Evolutionary conservation across 2,797 vertebrate species (phyloP).

Genomic region (Tamandua tetradactyla): DNA sequence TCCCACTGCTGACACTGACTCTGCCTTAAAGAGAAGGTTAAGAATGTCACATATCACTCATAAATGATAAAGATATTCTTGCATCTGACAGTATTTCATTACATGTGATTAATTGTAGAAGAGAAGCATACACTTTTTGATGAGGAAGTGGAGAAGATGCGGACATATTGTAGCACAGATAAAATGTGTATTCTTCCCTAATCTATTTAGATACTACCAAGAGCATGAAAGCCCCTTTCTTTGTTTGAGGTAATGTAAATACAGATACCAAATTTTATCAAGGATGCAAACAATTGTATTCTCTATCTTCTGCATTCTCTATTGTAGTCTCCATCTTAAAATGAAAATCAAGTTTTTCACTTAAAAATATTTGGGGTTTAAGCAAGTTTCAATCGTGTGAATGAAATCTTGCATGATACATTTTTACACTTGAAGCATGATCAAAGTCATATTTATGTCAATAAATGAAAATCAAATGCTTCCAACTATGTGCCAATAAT

Average conservation of each 20-base stretch:
- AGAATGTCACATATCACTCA: conserved; percentile 8
- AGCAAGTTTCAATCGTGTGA: background rate
- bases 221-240: background rate
- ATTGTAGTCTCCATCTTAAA: no score
- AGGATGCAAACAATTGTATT: background rate
- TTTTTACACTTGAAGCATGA: background rate
- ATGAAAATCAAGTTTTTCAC: conserved; percentile 3
- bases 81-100: background rate
- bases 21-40: conserved; percentile 38
- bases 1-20: background rate
- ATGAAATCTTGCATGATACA: background rate
- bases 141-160: background rate
- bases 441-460: conserved; percentile 14
- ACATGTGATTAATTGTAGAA: background rate
- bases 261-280: background rate
- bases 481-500: background rate
- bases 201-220: background rate
- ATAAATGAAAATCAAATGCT: conserved; percentile 42
- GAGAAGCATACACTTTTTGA: background rate
- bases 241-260: background rate
- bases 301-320: background rate
- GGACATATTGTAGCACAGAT: background rate
- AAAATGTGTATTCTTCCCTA: background rate
- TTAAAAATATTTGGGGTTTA: conserved; percentile 17
- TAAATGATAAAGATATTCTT: conserved; percentile 21